A percentile compares a stretch with the other conserved stretches of the same genome.
phyloP scores from a whole-genome alignment of 2,113 vertebrate species.

The Semicossyphus pulcher region DNA sequence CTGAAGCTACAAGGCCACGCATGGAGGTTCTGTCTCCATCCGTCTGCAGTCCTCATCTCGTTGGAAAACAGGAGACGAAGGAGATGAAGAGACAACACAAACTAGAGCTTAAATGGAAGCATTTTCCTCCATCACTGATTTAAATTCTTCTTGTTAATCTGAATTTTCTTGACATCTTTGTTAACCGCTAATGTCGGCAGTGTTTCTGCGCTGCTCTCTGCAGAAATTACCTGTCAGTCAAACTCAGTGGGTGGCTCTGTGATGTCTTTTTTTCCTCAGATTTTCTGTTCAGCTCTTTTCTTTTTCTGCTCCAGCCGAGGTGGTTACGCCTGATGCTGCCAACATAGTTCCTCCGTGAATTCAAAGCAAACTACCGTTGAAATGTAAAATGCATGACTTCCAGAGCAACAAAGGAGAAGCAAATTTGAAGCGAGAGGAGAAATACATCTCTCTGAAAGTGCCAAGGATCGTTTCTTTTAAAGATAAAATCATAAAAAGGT shows the following conservation, averaged over 20 bases:
- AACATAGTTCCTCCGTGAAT: conserved; percentile 4
- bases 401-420: not conserved
- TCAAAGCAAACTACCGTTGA: conserved; percentile 28
- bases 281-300: conserved; percentile 21
- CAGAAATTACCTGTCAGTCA: conserved; percentile 57
- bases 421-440: not conserved
- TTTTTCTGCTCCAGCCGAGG: not conserved
- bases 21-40: conserved; percentile 55
- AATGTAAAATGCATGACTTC: conserved; percentile 48
- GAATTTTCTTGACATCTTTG: conserved; percentile 11
- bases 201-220: conserved; percentile 29
- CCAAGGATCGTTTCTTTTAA: no score
- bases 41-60: conserved; percentile 27
- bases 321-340: conserved; percentile 6
- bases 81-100: not conserved
- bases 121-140: conserved; percentile 8
- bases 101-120: conserved; percentile 20
- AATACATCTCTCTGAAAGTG: not conserved
- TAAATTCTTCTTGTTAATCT: no score
- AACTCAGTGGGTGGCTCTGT: conserved; percentile 21
- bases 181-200: not conserved
- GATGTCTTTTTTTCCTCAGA: conserved; percentile 21
- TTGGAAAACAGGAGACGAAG: conserved; percentile 19
- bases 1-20: conserved; percentile 69
- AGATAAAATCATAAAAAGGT: no score